phyloP scores from a whole-genome alignment of 2,797 vertebrate species.

The Taenioides sp. region DNA sequence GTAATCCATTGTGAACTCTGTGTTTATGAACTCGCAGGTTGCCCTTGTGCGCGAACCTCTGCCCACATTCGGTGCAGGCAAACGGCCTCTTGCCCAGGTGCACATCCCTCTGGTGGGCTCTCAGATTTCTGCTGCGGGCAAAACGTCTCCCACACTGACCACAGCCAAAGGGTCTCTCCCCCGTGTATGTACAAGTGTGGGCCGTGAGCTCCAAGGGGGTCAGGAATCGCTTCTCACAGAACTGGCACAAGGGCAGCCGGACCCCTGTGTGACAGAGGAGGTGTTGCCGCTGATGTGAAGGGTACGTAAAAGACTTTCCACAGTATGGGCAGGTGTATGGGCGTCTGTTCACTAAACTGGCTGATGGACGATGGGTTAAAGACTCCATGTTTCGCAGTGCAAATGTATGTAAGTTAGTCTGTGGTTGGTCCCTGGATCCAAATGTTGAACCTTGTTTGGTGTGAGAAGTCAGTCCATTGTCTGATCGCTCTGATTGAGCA shows the following conservation, averaged over 20 bases:
- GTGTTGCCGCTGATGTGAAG: slow-evolving; percentile 75
- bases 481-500: slow-evolving; percentile 23
- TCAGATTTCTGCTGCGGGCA: slow-evolving; percentile 74
- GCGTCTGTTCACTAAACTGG: slow-evolving; percentile 53
- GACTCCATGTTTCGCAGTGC: slow-evolving; percentile 50
- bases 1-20: slow-evolving; percentile 74
- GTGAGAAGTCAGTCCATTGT: slow-evolving; percentile 43
- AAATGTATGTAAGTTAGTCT: slow-evolving; percentile 61
- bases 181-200: slow-evolving; percentile 76
- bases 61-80: slow-evolving; percentile 74
- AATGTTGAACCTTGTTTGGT: slow-evolving; percentile 47
- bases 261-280: slow-evolving; percentile 77
- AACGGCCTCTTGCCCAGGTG: slow-evolving; percentile 80
- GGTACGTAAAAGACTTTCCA: slow-evolving; percentile 75
- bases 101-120: slow-evolving; percentile 76
- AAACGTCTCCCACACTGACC: slow-evolving; percentile 76
- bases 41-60: slow-evolving; percentile 75
- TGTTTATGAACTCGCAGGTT: slow-evolving; percentile 77
- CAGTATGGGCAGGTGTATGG: slow-evolving; percentile 77
- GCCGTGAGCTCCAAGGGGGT: slow-evolving; percentile 75
- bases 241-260: slow-evolving; percentile 72
- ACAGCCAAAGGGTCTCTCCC: slow-evolving; percentile 75
- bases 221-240: slow-evolving; percentile 78
- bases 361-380: slow-evolving; percentile 42
- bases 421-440: slow-evolving; percentile 53